Conservation (phyloP, 2,888 invertebrate genomes). For the Drosophila mayaguana region DNA sequence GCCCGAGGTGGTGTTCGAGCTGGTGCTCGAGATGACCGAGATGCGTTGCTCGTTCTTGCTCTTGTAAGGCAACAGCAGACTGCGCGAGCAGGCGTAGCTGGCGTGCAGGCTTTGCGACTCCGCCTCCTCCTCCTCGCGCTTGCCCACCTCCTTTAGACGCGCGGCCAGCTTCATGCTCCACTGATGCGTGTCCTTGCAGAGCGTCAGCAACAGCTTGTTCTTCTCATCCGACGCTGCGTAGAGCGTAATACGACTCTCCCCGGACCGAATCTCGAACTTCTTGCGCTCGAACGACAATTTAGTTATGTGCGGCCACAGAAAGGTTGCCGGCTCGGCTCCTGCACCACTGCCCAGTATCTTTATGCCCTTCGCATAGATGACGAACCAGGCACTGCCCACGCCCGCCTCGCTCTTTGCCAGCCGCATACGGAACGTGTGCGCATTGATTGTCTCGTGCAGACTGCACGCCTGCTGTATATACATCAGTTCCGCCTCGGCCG, state of each 20-base stretch:
- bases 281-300: constrained; percentile 98
- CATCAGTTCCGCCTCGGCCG: constrained; percentile 92
- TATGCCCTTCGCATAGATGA: constrained; percentile 96
- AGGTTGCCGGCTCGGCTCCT: constrained; percentile 90
- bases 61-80: constrained; percentile 88
- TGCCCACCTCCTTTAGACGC: constrained; percentile 92
- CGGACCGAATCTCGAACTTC: constrained; percentile 97
- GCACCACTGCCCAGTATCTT: constrained; percentile 90
- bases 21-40: constrained; percentile 96
- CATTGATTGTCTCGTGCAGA: constrained; percentile 93
- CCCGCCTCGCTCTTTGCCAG: constrained; percentile 91
- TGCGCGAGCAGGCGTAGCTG: constrained; percentile 90
- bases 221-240: constrained; percentile 97
- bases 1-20: constrained; percentile 98
- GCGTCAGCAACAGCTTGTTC: constrained; percentile 94
- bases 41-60: constrained; percentile 92
- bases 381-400: constrained; percentile 93
- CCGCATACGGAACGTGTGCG: constrained; percentile 94
- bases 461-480: constrained; percentile 96
- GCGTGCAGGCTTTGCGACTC: constrained; percentile 89
- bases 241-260: constrained; percentile 94
- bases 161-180: constrained; percentile 97
- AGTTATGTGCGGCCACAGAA: constrained; percentile 97
- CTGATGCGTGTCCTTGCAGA: constrained; percentile 97
- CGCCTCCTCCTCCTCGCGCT: constrained; percentile 94